Percentiles rank a stretch among this genome's conserved stretches.
Conservation (phyloP, 92 coral and sea anemone genomes). For the Epizoanthus illoricatus region DNA sequence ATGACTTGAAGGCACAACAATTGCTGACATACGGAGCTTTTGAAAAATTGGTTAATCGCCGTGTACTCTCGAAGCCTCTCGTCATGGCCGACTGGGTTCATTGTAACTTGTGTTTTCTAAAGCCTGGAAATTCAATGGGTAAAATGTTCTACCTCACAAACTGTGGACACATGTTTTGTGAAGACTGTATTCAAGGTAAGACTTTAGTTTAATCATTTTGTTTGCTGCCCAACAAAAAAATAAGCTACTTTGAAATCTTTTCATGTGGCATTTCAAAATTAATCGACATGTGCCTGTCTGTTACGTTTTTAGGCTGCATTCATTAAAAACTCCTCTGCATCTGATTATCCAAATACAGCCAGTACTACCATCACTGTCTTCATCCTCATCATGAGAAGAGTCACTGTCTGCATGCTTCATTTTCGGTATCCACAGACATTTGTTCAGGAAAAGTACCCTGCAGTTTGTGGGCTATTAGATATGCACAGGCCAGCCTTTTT, state of each 20-base stretch:
- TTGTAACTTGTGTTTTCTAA: slow-evolving; percentile 84
- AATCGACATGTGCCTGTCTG: too few relatives aligned
- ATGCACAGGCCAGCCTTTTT: too few relatives aligned
- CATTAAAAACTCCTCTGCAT: too few relatives aligned
- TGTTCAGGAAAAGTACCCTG: too few relatives aligned
- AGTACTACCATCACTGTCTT: too few relatives aligned
- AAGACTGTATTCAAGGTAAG: slow-evolving; percentile 88
- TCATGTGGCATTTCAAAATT: too few relatives aligned
- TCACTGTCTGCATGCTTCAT: too few relatives aligned
- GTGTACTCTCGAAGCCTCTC: background rate
- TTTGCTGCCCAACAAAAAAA: background rate
- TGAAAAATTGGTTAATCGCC: background rate
- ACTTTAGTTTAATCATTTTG: background rate
- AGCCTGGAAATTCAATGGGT: slow-evolving; percentile 68
- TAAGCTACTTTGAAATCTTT: background rate
- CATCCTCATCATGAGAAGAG: too few relatives aligned
- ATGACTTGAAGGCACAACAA: background rate
- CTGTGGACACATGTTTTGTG: slow-evolving; percentile 96
- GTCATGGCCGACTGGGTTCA: slow-evolving; percentile 96
- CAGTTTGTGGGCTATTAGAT: too few relatives aligned
- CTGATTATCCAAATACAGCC: too few relatives aligned
- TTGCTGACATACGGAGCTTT: background rate
- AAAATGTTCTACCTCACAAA: slow-evolving; percentile 85
- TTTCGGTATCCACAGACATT: too few relatives aligned
- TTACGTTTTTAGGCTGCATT: too few relatives aligned